Evolutionary conservation across 2,797 vertebrate genomes (phyloP).

Genomic region (Neosilurus hyrtlii): DNA sequence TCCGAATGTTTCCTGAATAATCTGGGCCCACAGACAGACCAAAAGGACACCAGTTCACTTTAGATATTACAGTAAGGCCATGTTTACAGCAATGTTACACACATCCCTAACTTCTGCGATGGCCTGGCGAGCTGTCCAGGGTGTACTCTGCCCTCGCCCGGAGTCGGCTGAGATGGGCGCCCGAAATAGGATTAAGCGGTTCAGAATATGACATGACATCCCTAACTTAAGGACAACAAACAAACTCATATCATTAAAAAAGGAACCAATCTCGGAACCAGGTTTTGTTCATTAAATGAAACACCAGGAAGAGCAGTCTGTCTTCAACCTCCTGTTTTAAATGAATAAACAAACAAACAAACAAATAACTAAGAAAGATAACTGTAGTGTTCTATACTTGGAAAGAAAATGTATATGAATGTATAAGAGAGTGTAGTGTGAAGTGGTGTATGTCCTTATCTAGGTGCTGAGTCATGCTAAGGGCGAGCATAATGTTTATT

Average conservation of each 20-base stretch:
- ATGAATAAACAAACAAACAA: background rate
- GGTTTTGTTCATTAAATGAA: background rate
- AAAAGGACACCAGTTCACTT: background rate
- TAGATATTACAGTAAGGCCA: background rate
- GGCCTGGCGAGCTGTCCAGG: too few species aligned
- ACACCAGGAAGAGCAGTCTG: background rate
- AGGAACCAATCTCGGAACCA: background rate
- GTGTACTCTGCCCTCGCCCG: too few species aligned
- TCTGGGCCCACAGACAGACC: background rate
- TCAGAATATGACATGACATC: too few species aligned
- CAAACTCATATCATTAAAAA: background rate
- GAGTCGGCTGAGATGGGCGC: too few species aligned
- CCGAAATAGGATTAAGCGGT: too few species aligned
- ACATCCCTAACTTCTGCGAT: too few species aligned
- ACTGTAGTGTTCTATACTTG: background rate
- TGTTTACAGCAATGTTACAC: background rate
- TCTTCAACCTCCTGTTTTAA: background rate
- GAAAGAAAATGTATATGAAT: slow-evolving; percentile 18
- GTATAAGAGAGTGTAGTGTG: background rate
- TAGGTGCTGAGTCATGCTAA: slow-evolving; percentile 64
- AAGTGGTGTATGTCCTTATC: slow-evolving; percentile 6
- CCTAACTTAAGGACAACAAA: background rate
- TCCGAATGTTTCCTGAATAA: background rate
- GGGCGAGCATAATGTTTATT: slow-evolving; percentile 65
- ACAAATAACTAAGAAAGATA: too few species aligned